phyloP scores from a whole-genome alignment of 2,888 invertebrate genomes.

The Clitarchus hookeri region DNA sequence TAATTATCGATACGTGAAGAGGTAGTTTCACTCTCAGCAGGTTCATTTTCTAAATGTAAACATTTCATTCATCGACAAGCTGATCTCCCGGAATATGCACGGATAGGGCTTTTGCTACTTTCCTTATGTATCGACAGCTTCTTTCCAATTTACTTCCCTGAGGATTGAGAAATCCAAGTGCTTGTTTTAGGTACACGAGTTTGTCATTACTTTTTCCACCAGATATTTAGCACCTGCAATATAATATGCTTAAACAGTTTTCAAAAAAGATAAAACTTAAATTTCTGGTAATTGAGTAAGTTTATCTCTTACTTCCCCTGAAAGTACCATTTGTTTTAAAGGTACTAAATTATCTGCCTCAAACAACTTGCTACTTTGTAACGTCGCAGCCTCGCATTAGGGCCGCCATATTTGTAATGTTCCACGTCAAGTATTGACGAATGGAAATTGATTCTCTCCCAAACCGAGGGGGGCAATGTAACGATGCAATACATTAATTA shows the following conservation, averaged over 20 bases:
- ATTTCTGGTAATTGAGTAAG: background rate
- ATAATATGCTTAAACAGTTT: background rate
- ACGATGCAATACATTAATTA: too few relatives aligned
- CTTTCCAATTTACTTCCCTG: background rate
- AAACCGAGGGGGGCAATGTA: too few relatives aligned
- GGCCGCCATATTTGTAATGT: too few relatives aligned
- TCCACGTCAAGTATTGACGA: too few relatives aligned
- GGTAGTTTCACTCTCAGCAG: background rate
- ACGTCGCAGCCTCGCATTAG: too few relatives aligned
- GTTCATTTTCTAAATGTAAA: background rate
- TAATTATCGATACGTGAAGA: background rate
- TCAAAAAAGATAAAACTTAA: background rate
- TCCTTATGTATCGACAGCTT: background rate
- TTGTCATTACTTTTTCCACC: background rate
- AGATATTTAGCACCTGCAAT: constrained; percentile 8
- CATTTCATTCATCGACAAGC: background rate
- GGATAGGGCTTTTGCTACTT: background rate
- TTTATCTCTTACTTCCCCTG: background rate
- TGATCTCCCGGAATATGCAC: background rate
- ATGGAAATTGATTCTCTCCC: too few relatives aligned
- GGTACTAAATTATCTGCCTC: background rate
- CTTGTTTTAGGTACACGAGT: background rate
- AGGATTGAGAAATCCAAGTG: background rate
- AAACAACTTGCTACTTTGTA: background rate
- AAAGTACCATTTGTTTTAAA: background rate